A percentile compares a stretch with the other conserved stretches of the same genome.
These are phyloP conservation scores for Thera obeliscata DNA, from an alignment of 2,888 invertebrate species.

Conservation along the genomic window DNA sequence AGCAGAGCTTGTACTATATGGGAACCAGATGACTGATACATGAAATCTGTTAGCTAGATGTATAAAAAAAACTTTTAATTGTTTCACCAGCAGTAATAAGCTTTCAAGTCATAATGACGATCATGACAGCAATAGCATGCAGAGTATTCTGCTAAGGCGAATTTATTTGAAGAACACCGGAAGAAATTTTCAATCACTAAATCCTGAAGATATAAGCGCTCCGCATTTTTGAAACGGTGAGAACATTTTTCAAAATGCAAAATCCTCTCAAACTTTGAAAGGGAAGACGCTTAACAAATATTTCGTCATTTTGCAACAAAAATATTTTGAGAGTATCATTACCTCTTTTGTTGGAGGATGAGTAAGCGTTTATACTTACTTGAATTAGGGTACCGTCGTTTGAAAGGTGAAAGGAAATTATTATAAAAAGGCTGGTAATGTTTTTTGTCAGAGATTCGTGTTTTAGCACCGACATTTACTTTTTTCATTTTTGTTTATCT, in stretches of 20 bases:
- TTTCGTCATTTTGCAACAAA: conserved; percentile 23
- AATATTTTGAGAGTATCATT: conserved; percentile 20
- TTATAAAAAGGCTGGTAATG: conserved; percentile 22
- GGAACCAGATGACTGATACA: no score
- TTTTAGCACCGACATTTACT: conserved; percentile 3
- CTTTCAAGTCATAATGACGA: no score
- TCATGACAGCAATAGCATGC: no score
- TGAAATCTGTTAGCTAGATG: no score
- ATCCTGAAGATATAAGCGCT: neutral
- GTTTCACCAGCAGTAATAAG: no score
- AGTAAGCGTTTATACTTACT: conserved; percentile 30
- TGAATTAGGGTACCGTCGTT: conserved; percentile 27
- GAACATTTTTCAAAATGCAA: neutral
- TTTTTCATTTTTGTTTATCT: neutral
- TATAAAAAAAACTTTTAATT: no score
- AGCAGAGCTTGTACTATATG: no score
- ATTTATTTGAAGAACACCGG: neutral
- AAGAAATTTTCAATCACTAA: neutral
- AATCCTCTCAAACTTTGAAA: neutral
- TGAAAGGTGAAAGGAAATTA: conserved; percentile 23
- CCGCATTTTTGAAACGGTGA: neutral
- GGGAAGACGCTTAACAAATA: conserved; percentile 12
- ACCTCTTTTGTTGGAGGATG: conserved; percentile 27
- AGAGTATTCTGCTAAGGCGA: no score
- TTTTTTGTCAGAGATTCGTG: conserved; percentile 12